Evolutionary conservation across 2,113 vertebrate genomes (phyloP).

Genomic region (Psittacus erithacus): DNA sequence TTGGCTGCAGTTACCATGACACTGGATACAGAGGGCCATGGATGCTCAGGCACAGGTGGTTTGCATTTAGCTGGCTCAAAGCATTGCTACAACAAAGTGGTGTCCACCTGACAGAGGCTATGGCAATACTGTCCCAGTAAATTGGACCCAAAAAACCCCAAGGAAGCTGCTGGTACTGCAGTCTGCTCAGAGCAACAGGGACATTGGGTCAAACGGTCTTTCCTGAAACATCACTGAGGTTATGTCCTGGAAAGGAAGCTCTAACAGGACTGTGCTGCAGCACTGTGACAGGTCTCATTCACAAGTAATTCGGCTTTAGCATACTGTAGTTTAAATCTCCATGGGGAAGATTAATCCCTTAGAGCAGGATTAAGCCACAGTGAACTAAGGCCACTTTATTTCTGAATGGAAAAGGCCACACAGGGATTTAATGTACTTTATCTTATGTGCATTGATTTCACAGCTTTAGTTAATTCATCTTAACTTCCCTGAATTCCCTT

Average conservation of each 20-base stretch:
- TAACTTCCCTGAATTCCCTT: conserved; percentile 34
- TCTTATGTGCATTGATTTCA: conserved; percentile 64
- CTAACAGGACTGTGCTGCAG: not conserved
- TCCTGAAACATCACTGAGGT: not conserved
- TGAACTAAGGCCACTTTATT: conserved; percentile 45
- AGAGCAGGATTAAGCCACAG: conserved; percentile 51
- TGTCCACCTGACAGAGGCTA: not conserved
- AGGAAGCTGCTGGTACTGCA: not conserved
- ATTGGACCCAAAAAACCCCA: not conserved
- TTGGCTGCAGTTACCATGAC: not conserved
- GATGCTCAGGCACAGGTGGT: not conserved
- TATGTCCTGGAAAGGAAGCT: not conserved
- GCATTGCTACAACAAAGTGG: not conserved
- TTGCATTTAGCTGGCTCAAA: not conserved
- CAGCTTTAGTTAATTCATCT: conserved; percentile 56
- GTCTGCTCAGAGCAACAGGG: not conserved
- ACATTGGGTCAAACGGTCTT: not conserved
- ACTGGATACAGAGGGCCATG: accelerated
- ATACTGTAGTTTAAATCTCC: not conserved
- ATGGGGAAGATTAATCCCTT: conserved; percentile 34
- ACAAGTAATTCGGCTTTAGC: not conserved
- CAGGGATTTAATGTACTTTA: conserved; percentile 51
- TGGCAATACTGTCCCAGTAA: accelerated
- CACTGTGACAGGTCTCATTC: not conserved
- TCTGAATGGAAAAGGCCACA: conserved; percentile 58